phyloP scores from a whole-genome alignment of 2,888 invertebrate genomes.

The Furcula furcula region DNA sequence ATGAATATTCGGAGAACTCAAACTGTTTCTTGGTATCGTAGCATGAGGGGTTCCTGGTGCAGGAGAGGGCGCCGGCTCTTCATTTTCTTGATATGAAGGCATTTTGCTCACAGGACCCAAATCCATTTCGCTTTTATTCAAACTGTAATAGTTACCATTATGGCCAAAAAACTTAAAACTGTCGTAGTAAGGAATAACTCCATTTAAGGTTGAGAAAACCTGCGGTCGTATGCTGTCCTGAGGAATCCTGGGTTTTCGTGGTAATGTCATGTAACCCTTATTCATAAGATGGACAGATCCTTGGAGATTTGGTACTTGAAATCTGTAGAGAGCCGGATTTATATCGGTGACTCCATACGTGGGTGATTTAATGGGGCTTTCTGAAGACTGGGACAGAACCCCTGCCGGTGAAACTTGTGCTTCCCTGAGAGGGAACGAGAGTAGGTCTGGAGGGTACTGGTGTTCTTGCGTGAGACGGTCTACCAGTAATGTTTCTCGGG shows the following conservation, averaged over 20 bases:
- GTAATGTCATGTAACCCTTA: slow-evolving; percentile 92
- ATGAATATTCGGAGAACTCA: slow-evolving; percentile 79
- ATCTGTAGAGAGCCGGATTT: slow-evolving; percentile 58
- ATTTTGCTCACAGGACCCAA: slow-evolving; percentile 78
- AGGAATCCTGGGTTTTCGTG: slow-evolving; percentile 88
- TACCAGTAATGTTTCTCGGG: slow-evolving; percentile 72
- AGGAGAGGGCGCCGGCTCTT: slow-evolving; percentile 75
- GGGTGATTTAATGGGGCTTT: slow-evolving; percentile 68
- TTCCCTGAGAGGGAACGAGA: slow-evolving; percentile 86
- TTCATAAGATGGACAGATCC: slow-evolving; percentile 80
- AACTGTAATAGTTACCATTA: slow-evolving; percentile 88
- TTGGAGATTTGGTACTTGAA: slow-evolving; percentile 84
- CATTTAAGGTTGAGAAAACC: slow-evolving; percentile 66
- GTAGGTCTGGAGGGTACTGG: slow-evolving; percentile 89
- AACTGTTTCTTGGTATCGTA: slow-evolving; percentile 70
- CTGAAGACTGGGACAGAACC: slow-evolving; percentile 37
- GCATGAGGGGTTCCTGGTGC: slow-evolving; percentile 77
- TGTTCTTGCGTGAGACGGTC: slow-evolving; percentile 71
- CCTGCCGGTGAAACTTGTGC: slow-evolving; percentile 77
- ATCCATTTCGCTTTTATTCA: slow-evolving; percentile 86
- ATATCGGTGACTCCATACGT: slow-evolving; percentile 54
- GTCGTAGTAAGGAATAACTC: slow-evolving; percentile 85
- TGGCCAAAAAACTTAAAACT: slow-evolving; percentile 93
- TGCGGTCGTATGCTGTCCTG: slow-evolving; percentile 67
- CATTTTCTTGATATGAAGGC: slow-evolving; percentile 73